phyloP scores from a whole-genome alignment of 2,113 vertebrate species.

The Nothobranchius furzeri region DNA sequence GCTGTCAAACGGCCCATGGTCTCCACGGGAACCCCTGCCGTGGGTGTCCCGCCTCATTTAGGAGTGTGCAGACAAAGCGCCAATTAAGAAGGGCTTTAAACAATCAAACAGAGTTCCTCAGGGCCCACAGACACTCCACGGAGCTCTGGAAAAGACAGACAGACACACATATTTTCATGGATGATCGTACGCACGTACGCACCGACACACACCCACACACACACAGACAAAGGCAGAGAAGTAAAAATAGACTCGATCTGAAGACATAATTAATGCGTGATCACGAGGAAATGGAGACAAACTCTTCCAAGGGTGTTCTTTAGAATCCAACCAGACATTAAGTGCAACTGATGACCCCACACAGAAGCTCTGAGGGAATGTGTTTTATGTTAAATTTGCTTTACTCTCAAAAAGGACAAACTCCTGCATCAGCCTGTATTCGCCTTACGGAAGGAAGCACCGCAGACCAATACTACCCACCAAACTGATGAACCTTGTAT shows the following conservation, averaged over 20 bases:
- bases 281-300: conserved; percentile 33
- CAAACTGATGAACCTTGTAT: conserved; percentile 82
- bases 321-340: conserved; percentile 54
- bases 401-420: conserved; percentile 34
- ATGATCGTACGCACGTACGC: conserved; percentile 37
- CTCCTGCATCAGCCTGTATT: conserved; percentile 63
- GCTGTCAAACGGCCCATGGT: conserved; percentile 79
- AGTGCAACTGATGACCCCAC: conserved; percentile 51
- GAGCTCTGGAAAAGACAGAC: conserved; percentile 60
- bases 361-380: conserved; percentile 8
- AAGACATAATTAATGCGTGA: conserved; percentile 68
- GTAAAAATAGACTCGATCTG: conserved; percentile 69
- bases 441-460: conserved; percentile 64
- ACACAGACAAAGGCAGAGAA: conserved; percentile 42
- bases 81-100: conserved; percentile 85
- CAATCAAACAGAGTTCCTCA: conserved; percentile 80
- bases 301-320: conserved; percentile 32
- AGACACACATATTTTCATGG: conserved; percentile 40
- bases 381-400: conserved; percentile 22
- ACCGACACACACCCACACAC: too few relatives aligned
- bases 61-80: conserved; percentile 82
- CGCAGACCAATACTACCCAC: conserved; percentile 68
- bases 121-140: conserved; percentile 76
- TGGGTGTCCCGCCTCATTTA: conserved; percentile 83
- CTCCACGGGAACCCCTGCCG: conserved; percentile 76